phyloP scores from a whole-genome alignment of 23 tunicate species.

The Halocynthia roretzi region DNA sequence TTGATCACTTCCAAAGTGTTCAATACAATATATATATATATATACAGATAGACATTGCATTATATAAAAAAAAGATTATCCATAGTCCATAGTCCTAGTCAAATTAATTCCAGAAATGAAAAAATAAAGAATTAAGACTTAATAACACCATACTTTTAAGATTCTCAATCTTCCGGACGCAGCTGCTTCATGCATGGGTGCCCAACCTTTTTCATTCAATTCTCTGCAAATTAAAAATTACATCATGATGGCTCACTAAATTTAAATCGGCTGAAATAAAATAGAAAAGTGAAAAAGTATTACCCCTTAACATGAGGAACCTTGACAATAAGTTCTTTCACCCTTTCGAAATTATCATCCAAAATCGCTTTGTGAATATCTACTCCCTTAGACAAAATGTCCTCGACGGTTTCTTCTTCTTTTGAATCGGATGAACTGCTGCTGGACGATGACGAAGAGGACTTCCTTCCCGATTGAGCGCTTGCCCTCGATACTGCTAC shows the following conservation, averaged over 20 bases:
- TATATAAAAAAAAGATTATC: no score
- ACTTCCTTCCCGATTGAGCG: neutral
- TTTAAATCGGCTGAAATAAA: neutral
- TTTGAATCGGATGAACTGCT: slow-evolving; percentile 14
- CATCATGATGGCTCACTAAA: neutral
- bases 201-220: slow-evolving; percentile 62
- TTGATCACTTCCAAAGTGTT: no score
- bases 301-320: slow-evolving; percentile 56
- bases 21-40: no score
- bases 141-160: slow-evolving; percentile 31
- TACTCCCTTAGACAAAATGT: slow-evolving; percentile 6
- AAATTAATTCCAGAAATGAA: no score
- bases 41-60: no score
- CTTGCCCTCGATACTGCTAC: neutral
- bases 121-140: neutral
- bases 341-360: slow-evolving; percentile 46
- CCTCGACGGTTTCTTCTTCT: slow-evolving; percentile 12
- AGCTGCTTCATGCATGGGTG: slow-evolving; percentile 69
- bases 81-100: no score
- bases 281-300: neutral
- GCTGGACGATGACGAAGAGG: slow-evolving; percentile 3
- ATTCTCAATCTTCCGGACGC: slow-evolving; percentile 58
- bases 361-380: slow-evolving; percentile 57
- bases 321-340: slow-evolving; percentile 41
- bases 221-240: slow-evolving; percentile 5